These are phyloP conservation scores for Diabrotica undecimpunctata DNA, from an alignment of 1,140 invertebrate genomes.

Conservation along the genomic window DNA sequence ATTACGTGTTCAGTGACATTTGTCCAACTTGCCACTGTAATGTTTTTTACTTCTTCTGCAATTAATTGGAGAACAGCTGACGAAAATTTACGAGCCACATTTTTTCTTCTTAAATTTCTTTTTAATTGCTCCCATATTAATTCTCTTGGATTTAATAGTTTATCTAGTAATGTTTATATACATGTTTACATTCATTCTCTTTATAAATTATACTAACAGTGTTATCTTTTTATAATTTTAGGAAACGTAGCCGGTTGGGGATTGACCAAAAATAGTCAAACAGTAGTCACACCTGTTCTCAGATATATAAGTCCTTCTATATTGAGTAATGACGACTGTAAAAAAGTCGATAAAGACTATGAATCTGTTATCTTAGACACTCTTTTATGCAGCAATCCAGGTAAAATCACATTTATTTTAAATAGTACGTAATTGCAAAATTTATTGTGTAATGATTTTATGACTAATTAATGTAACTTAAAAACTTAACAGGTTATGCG, in stretches of 20 bases:
- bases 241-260: constrained; percentile 27
- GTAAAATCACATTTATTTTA: neutral
- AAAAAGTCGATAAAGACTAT: constrained; percentile 18
- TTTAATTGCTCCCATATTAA: too few relatives aligned
- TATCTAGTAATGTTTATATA: too few relatives aligned
- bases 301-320: constrained; percentile 21
- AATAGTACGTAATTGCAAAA: neutral
- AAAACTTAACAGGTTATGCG: neutral
- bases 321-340: constrained; percentile 26
- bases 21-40: too few relatives aligned
- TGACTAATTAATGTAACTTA: neutral
- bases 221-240: constrained; percentile 8
- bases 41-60: too few relatives aligned
- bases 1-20: too few relatives aligned
- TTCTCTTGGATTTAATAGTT: too few relatives aligned
- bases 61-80: too few relatives aligned
- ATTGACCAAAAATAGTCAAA: constrained; percentile 16
- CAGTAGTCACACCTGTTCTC: constrained; percentile 16
- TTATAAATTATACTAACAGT: too few relatives aligned
- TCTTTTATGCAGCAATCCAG: constrained; percentile 25
- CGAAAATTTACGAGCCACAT: too few relatives aligned
- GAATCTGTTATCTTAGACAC: constrained; percentile 14
- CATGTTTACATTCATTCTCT: too few relatives aligned
- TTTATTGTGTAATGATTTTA: neutral
- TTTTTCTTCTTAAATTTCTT: too few relatives aligned